Evolutionary conservation across 2,113 vertebrate species (phyloP), one percentile per base, ranked within the genome.

Genomic region (Erinaceus europaeus): DNA sequence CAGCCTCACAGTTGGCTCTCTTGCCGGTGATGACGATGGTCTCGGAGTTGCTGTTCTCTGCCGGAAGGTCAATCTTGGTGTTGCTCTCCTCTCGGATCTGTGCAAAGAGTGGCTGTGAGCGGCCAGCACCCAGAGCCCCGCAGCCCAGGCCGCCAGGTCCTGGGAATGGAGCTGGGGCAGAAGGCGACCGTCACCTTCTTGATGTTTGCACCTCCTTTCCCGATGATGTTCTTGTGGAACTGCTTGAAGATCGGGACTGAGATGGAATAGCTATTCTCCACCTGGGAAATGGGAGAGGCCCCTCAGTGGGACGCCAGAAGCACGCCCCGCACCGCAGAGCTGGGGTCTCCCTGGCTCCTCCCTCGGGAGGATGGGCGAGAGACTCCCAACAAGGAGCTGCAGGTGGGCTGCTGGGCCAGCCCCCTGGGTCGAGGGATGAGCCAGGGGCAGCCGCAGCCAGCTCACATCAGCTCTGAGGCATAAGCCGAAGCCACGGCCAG

Each of bases 221-320:
- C 99, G 96, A 99, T 99, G 71, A 99, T 99, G 95, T 99, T 99
- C 96, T 99, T 99, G 96, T 99, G 99, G 94, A 99, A 99, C 92
- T 99, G 99, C 95, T 99, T 99, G 96, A 99, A 99, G 97, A 99
- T 99, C 4, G 99, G 99, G 53, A 99, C 99, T 38, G 98, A 99
- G 95, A 99, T 98, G 4, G 98, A 98, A 86, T 97, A 98, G 95
- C 99, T 98, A 90, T 99, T 99, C 96, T 99, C 99, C 97, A 99
- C 98, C 99, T 99, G 78, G 61, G 77, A 79, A 59, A 95, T 13
- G 62, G 21, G 42, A 75, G 73, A 76, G 9, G 40, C 3, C 53
- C 17, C 23, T 57, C 55, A 57, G 53, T 2, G 55, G 12, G 25
- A 27, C 52, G 29, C 17, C 23, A 11, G 7, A 57, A 50, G 48